Conservation (phyloP, 2,888 invertebrate genomes). For the Napeogenes inachia region DNA sequence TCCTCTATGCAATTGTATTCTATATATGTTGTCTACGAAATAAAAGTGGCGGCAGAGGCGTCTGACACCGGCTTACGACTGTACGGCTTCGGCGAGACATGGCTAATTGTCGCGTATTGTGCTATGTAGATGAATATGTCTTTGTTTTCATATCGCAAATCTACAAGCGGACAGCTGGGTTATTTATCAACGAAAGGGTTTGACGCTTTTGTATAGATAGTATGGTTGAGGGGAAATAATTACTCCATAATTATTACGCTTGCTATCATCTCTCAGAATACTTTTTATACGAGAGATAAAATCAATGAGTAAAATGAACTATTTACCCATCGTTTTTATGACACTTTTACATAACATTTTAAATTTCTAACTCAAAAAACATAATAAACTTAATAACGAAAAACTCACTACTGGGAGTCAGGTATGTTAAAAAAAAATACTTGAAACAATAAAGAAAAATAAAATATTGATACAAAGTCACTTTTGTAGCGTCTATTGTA, state of each 20-base stretch:
- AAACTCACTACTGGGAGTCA: too few species aligned
- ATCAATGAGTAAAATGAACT: too few species aligned
- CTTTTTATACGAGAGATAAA: too few species aligned
- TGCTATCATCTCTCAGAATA: neutral
- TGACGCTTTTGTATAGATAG: conserved; percentile 6
- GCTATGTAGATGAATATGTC: conserved; percentile 31
- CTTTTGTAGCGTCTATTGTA: conserved; percentile 31
- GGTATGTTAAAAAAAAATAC: conserved; percentile 9
- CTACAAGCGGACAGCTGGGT: conserved; percentile 23
- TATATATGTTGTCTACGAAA: conserved; percentile 47
- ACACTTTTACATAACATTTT: too few species aligned
- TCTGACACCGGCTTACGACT: conserved; percentile 67
- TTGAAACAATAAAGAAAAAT: conserved; percentile 24
- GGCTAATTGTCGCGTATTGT: conserved; percentile 62
- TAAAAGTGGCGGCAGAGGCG: conserved; percentile 62
- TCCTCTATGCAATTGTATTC: conserved; percentile 6
- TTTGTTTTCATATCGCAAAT: conserved; percentile 13
- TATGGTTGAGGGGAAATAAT: conserved; percentile 3
- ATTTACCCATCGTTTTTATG: too few species aligned
- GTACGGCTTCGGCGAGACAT: conserved; percentile 70
- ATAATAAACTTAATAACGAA: too few species aligned
- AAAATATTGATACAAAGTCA: conserved; percentile 34
- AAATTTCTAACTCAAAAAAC: too few species aligned
- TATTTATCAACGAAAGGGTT: conserved; percentile 4
- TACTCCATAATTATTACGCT: neutral